Conservation (phyloP, 2,797 vertebrate genomes). For the Hemibagrus guttatus region DNA sequence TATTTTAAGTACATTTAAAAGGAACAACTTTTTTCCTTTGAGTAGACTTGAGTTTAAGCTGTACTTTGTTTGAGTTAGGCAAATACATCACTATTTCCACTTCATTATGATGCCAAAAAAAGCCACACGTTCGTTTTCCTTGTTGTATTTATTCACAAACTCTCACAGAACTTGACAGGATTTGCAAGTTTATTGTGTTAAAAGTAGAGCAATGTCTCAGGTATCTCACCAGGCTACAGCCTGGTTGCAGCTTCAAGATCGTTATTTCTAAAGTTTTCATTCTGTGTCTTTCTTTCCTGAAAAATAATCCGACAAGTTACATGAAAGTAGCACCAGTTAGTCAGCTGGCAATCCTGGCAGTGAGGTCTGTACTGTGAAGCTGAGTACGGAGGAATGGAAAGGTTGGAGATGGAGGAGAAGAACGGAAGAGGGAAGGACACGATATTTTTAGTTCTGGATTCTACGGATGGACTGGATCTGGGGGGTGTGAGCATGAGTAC, state of each 20-base stretch:
- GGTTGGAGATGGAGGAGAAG: constrained; percentile 44
- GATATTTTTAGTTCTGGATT: constrained; percentile 84
- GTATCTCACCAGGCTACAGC: constrained; percentile 57
- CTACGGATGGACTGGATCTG: constrained; percentile 94
- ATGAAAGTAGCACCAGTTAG: constrained; percentile 69
- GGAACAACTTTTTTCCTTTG: background rate
- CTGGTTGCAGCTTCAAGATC: constrained; percentile 46
- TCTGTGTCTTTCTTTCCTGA: constrained; percentile 52
- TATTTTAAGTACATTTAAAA: background rate
- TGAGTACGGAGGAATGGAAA: constrained; percentile 51
- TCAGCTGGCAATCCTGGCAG: constrained; percentile 62
- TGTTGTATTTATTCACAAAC: constrained; percentile 12
- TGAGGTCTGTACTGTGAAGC: constrained; percentile 57
- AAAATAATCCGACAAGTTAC: constrained; percentile 67
- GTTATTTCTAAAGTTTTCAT: constrained; percentile 55
- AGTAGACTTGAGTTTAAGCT: background rate
- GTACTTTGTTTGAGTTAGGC: background rate
- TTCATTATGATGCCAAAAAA: background rate
- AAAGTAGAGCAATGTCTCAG: constrained; percentile 60
- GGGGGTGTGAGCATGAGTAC: constrained; percentile 87
- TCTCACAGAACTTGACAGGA: constrained; percentile 19
- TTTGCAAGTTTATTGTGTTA: constrained; percentile 19
- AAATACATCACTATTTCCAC: background rate
- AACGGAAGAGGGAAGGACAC: constrained; percentile 35
- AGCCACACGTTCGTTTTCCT: background rate